Evolutionary conservation across 2,113 vertebrate genomes (phyloP).

Genomic region (Chaetodon trifascialis): DNA sequence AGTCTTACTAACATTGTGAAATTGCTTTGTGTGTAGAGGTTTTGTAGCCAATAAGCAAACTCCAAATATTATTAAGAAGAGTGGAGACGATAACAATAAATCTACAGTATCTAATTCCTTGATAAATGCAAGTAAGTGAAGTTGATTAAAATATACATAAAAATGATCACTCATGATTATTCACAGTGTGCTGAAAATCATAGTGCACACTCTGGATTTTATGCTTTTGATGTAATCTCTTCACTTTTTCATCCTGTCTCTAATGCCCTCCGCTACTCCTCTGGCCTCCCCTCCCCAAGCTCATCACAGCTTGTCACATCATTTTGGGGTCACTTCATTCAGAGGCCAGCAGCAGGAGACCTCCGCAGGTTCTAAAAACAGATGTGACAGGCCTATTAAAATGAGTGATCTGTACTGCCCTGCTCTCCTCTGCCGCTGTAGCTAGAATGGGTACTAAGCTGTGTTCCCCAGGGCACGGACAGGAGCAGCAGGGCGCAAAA

Average conservation of each 20-base stretch:
- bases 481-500: conserved; percentile 58
- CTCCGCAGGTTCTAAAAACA: conserved; percentile 83
- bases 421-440: conserved; percentile 69
- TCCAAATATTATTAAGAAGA: background rate
- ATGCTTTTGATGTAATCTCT: conserved; percentile 35
- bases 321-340: conserved; percentile 81
- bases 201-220: conserved; percentile 5
- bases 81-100: background rate
- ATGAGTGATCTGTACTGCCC: conserved; percentile 78
- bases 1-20: background rate
- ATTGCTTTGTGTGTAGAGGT: background rate
- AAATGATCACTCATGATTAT: background rate
- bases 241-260: conserved; percentile 39
- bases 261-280: conserved; percentile 46
- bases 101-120: background rate
- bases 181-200: background rate
- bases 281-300: conserved; percentile 56
- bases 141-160: background rate
- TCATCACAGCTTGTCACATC: conserved; percentile 80
- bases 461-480: conserved; percentile 74
- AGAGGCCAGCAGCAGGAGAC: conserved; percentile 72
- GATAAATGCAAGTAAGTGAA: background rate
- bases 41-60: background rate
- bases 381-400: conserved; percentile 85
- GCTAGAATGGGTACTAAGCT: conserved; percentile 83